Base-by-base conservation (phyloP, 2,113 vertebrate species). In the Gavialis gangeticus region DNA sequence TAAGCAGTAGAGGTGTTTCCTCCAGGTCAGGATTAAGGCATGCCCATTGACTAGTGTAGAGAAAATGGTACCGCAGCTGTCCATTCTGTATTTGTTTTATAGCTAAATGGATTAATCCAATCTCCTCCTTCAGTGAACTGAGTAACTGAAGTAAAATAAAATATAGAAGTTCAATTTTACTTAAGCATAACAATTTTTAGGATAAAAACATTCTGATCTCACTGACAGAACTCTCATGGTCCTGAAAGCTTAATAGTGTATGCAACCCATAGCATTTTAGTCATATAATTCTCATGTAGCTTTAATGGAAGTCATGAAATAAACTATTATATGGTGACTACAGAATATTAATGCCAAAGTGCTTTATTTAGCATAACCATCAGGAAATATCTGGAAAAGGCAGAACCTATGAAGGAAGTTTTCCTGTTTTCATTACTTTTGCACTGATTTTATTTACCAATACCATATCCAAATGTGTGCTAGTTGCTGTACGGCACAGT, bases 221-320 rank as follows among this genome's bases (percentile, higher is more conserved):
- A 54, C 77, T 69, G 12, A 58, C n/a, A 78, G 60, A 77, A 89
- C 57, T 13, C 34, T 21, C 4, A 21, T 4, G 67, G 16, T 92
- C 59, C 14, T 64, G 27, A 62, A 37, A 55, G 34, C 2, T 89
- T 73, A 86, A 66, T n/a, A 56, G 19, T 27, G 9, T 54, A 13
- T 62, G 12, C 24, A 75, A n/a, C 6, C 24, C 80, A 3, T n/a
- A 86, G 46, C 0, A 0, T 34, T 21, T 30, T 85, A n/a, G 24
- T 75, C 54, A 59, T 0, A 0, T n/a, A 6, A 79, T 46, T 63
- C 73, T 55, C 27, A 17, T 58, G 46, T 88, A 6, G 7, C 63
- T 87, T 85, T 15, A 54, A 58, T 60, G 3, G 4, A 55, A 79
- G 62, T 30, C n/a, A 6, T 6, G 21, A 55, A 91, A 82, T 55